A percentile compares a stretch with the other conserved stretches of the same genome.
Evolutionary conservation across 2,113 vertebrate species (phyloP).

Genomic region (Calyptomena viridis): DNA sequence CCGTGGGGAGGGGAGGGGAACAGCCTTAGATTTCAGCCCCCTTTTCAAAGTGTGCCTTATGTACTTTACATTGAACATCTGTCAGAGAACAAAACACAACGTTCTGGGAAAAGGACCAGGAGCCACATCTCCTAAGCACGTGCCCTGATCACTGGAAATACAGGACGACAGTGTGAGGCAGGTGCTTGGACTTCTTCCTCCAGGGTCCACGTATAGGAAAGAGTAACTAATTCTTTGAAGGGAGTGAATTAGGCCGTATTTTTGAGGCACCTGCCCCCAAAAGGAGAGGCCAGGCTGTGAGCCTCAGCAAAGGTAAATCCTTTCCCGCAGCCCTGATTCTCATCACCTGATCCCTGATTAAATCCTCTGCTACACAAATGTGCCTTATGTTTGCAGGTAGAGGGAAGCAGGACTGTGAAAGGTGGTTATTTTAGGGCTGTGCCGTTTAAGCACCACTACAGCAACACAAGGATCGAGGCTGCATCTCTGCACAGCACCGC

Average conservation of each 20-base stretch:
- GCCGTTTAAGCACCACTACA: background rate
- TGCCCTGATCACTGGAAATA: background rate
- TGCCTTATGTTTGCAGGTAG: background rate
- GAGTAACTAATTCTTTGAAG: background rate
- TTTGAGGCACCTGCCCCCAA: background rate
- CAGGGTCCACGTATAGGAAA: background rate
- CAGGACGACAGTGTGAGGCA: background rate
- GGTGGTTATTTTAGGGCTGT: background rate
- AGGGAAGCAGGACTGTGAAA: background rate
- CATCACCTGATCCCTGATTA: background rate
- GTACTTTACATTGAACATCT: background rate
- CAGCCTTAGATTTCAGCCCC: background rate
- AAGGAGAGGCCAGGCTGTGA: background rate
- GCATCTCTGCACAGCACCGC: background rate
- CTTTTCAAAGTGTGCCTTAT: background rate
- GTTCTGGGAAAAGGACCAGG: background rate
- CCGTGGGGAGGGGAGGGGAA: background rate
- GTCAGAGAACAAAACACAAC: background rate
- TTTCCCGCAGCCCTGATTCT: background rate
- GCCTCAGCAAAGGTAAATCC: background rate
- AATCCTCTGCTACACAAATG: background rate
- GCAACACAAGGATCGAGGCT: rapidly evolving
- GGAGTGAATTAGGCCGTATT: background rate
- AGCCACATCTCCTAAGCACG: background rate
- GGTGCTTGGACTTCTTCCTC: background rate